A percentile compares a stretch with the other conserved stretches of the same genome.
phyloP scores from a whole-genome alignment of 2,797 vertebrate species.

The Chelonia mydas region DNA sequence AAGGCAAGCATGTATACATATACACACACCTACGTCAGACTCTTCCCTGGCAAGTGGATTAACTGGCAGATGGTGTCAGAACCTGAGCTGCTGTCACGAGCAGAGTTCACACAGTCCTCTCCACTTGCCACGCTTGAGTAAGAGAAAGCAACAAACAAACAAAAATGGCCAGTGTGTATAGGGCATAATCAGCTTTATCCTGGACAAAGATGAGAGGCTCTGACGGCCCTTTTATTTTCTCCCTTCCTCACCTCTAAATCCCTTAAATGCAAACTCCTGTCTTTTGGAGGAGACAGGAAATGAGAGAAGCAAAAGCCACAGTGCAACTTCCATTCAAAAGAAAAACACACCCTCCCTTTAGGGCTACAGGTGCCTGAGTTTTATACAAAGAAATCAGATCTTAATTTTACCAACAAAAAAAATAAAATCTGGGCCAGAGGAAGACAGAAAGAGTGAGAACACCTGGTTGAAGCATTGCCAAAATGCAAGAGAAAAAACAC shows the following conservation, averaged over 20 bases:
- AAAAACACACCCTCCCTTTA: not conserved
- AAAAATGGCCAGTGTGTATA: not conserved
- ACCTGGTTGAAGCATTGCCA: not conserved
- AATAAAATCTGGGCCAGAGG: not conserved
- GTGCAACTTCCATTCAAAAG: not conserved
- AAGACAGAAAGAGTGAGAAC: not conserved
- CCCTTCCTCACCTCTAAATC: not conserved
- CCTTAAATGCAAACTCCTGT: not conserved
- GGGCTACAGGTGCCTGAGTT: not conserved
- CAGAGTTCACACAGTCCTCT: constrained; percentile 52
- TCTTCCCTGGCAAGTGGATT: constrained; percentile 75
- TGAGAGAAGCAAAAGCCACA: not conserved
- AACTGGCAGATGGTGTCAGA: constrained; percentile 73
- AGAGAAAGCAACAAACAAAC: not conserved
- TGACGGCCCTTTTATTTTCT: rapidly evolving
- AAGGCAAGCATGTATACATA: constrained; percentile 30
- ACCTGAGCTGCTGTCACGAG: constrained; percentile 58
- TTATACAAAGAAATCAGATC: constrained; percentile 40
- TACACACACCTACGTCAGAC: constrained; percentile 62
- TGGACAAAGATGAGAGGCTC: not conserved
- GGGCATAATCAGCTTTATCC: constrained; percentile 21
- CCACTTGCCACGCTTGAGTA: not conserved
- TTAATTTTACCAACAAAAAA: constrained; percentile 51
- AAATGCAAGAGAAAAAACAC: not conserved
- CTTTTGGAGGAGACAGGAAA: not conserved